These are phyloP conservation scores for Chymomyza procnemis DNA, from an alignment of 2,888 invertebrate species.

Conservation along the genomic window DNA sequence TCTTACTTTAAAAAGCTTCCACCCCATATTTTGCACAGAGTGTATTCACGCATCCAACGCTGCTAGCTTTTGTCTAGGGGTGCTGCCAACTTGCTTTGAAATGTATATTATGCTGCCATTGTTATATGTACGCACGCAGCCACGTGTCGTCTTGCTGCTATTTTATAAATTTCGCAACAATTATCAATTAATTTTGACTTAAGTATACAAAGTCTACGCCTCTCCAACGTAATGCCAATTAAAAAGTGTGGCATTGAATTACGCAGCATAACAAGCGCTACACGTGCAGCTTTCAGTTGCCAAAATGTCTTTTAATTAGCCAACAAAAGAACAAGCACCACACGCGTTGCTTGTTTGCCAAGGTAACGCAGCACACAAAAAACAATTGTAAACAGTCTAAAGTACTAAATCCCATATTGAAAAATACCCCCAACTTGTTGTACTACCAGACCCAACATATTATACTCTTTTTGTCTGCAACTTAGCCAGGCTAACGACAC, in stretches of 20 bases:
- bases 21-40: too few relatives aligned
- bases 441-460: background rate
- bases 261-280: slow-evolving; percentile 42
- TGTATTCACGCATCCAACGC: too few relatives aligned
- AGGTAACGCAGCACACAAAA: background rate
- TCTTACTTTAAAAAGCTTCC: too few relatives aligned
- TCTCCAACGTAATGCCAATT: slow-evolving; percentile 38
- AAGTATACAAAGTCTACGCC: background rate
- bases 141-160: slow-evolving; percentile 20
- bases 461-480: background rate
- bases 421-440: background rate
- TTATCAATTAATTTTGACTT: slow-evolving; percentile 44
- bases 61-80: background rate
- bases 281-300: slow-evolving; percentile 38
- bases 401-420: background rate
- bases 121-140: background rate
- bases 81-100: slow-evolving; percentile 1
- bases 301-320: background rate
- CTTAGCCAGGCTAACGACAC: background rate
- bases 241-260: slow-evolving; percentile 53
- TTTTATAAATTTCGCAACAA: slow-evolving; percentile 36
- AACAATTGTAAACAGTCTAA: too few relatives aligned
- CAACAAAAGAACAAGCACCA: background rate
- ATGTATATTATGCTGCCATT: slow-evolving; percentile 9
- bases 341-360: background rate